phyloP scores from a whole-genome alignment of 2,113 vertebrate genomes.

The Cairina moschata region DNA sequence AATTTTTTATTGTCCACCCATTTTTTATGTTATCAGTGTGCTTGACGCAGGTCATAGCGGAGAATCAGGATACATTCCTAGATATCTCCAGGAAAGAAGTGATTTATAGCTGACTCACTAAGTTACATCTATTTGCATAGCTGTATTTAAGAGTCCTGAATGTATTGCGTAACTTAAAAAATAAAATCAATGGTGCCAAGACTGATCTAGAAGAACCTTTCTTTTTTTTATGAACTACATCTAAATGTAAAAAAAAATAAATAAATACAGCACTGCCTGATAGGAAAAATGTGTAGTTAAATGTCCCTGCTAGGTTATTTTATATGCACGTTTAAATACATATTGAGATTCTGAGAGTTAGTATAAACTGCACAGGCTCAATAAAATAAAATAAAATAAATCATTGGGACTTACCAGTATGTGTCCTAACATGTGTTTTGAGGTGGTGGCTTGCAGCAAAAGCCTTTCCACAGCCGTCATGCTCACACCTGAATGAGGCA shows the following conservation, averaged over 20 bases:
- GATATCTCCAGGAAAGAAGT: background rate
- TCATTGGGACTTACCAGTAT: constrained; percentile 85
- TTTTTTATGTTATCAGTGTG: background rate
- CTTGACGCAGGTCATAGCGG: background rate
- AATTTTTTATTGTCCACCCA: background rate
- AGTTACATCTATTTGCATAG: background rate
- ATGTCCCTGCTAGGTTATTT: background rate
- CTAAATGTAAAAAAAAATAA: too few relatives aligned
- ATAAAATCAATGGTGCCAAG: background rate
- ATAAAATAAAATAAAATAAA: background rate
- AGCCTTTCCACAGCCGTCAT: constrained; percentile 97
- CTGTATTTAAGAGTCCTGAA: background rate
- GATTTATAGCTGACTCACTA: background rate
- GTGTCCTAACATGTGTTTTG: constrained; percentile 97
- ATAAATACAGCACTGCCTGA: background rate
- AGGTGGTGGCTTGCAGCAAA: constrained; percentile 99
- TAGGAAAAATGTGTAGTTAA: background rate
- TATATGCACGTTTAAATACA: background rate
- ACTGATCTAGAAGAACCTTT: background rate
- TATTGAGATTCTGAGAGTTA: background rate
- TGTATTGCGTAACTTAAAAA: background rate
- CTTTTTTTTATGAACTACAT: background rate
- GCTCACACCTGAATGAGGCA: constrained; percentile 87
- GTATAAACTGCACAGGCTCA: background rate
- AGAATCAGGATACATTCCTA: background rate